These are phyloP conservation scores for Egretta garzetta DNA, from an alignment of 2,113 vertebrate genomes.

Conservation along the genomic window DNA sequence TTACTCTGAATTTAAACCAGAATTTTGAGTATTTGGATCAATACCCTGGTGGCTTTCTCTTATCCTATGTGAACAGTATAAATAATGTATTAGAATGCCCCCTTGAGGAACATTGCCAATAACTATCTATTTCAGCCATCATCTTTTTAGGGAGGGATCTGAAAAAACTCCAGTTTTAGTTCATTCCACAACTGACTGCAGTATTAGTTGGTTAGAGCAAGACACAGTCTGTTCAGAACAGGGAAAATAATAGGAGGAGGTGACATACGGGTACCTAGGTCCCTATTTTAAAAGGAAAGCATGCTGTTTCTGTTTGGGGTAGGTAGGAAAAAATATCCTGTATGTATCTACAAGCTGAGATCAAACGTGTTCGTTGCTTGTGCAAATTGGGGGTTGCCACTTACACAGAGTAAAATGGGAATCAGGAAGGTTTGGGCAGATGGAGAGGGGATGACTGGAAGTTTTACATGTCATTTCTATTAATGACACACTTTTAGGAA, in stretches of 20 bases:
- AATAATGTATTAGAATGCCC: constrained; percentile 26
- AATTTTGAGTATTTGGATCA: background rate
- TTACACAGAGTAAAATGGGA: background rate
- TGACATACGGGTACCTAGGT: background rate
- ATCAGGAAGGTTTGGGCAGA: background rate
- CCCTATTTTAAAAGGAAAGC: background rate
- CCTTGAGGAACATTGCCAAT: background rate
- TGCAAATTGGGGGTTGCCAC: background rate
- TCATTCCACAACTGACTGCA: background rate
- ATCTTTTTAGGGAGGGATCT: background rate
- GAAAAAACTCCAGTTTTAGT: background rate
- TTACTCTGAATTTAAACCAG: background rate
- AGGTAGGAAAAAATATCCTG: background rate
- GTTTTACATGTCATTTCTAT: background rate
- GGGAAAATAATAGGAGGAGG: background rate
- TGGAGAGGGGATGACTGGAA: background rate
- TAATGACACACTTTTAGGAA: background rate
- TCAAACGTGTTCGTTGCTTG: background rate
- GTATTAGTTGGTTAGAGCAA: background rate
- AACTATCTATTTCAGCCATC: background rate
- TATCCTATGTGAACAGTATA: background rate
- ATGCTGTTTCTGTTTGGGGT: background rate
- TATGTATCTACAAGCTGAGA: background rate
- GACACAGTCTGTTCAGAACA: background rate
- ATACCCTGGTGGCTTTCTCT: background rate